Base-by-base conservation (phyloP, 2,797 vertebrate species). In the Champsocephalus gunnari region DNA sequence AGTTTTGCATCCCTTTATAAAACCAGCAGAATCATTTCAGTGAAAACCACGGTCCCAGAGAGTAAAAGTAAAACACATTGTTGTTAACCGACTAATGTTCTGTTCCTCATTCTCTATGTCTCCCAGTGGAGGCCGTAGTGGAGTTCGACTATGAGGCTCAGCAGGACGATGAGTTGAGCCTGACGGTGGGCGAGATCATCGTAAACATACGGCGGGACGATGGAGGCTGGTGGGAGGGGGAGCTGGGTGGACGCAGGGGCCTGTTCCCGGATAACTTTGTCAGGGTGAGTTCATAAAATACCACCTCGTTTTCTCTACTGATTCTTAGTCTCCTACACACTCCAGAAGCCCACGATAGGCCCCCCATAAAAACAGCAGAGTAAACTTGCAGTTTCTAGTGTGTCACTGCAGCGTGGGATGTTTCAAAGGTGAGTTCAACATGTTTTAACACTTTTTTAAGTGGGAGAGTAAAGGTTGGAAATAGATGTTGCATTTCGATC, bases 241-340 rank as follows among this genome's bases (percentile, higher is more conserved):
- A 99, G 95, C 94, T 99, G 92, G 96, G 95, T 50, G 98, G 98
- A 93, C 96, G 97, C 86, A 96, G 97, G 95, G 98, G 98, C 87
- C 95, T 99, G 85, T 99, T 99, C 94, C 98, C 98, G 67, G 98
- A 99, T 94, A 99, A 99, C 96, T 99, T 99, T 92, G 97, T 99
- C 94, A 96, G 97, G 96, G 98, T 99, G 95, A 98, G 97, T 96
- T 94, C 71, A 45, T 38, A 21, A 41, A 59, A 48, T 14, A 10
- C 12, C 10, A 11, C 44, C 24, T 62, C 9, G 12, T 34, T 69
- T 10, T 59, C 45, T 68, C 38, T 13, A 5, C 61, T 48, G 62
- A 11, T 44, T 48, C 55, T 72, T 32, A 13, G 28, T 13, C 21
- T 56, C 48, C 75, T 19, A 19, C 13, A 32, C 24, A 4, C 64